Evolutionary conservation across 2,888 invertebrate species (phyloP).

Genomic region (Athalia circularis): DNA sequence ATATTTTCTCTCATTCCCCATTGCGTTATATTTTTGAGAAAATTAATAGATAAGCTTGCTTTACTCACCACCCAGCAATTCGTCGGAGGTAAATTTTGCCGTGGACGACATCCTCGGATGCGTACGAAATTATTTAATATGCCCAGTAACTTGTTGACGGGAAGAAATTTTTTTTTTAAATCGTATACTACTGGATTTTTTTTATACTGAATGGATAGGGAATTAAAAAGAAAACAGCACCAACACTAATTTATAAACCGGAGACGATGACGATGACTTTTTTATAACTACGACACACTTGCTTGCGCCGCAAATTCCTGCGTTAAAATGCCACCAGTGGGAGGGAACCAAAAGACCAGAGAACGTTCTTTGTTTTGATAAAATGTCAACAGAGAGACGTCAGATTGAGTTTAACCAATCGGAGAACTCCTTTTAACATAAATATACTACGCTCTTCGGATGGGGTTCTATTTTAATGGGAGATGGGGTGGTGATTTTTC

Average conservation of each 20-base stretch:
- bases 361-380: conserved; percentile 70
- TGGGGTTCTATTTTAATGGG: too few relatives aligned
- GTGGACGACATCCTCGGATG: conserved; percentile 63
- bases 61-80: conserved; percentile 68
- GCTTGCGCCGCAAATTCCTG: conserved; percentile 55
- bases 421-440: conserved; percentile 54
- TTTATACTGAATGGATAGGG: neutral
- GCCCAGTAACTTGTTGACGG: too few relatives aligned
- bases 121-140: too few relatives aligned
- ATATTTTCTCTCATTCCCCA: neutral
- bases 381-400: conserved; percentile 68
- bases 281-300: conserved; percentile 55
- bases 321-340: conserved; percentile 60
- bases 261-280: neutral
- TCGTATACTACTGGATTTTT: too few relatives aligned
- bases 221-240: conserved; percentile 26
- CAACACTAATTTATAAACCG: conserved; percentile 1
- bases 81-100: conserved; percentile 66
- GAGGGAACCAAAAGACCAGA: conserved; percentile 51
- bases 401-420: conserved; percentile 59
- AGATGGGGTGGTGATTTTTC: too few relatives aligned
- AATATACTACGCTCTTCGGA: conserved; percentile 55
- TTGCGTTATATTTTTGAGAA: neutral
- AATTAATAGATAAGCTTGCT: conserved; percentile 1
- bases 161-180: too few relatives aligned